phyloP scores from a whole-genome alignment of 1,140 invertebrate genomes.

The Conus betulinus region DNA sequence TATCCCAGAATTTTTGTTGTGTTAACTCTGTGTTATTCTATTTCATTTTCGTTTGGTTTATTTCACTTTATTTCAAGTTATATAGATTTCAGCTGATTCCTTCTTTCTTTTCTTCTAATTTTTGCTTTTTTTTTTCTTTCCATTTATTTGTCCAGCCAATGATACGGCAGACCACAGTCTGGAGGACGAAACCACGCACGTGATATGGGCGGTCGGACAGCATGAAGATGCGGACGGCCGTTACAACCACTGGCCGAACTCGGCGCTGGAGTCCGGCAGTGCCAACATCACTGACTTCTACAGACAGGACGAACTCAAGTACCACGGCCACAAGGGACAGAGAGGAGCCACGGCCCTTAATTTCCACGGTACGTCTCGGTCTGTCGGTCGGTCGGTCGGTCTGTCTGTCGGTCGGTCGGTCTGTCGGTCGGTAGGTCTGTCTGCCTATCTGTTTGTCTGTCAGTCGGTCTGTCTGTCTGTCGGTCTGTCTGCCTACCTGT shows the following conservation, averaged over 20 bases:
- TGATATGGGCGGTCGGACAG: slow-evolving; percentile 95
- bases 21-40: too few relatives aligned
- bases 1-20: too few relatives aligned
- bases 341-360: slow-evolving; percentile 87
- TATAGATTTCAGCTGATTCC: too few relatives aligned
- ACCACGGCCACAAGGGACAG: slow-evolving; percentile 89
- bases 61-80: too few relatives aligned
- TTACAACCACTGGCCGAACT: slow-evolving; percentile 84
- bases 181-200: slow-evolving; percentile 88
- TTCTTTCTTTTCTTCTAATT: too few relatives aligned
- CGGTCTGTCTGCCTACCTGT: background rate
- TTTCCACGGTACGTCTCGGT: slow-evolving; percentile 85
- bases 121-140: too few relatives aligned
- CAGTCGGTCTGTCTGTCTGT: background rate
- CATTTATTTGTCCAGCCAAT: slow-evolving; percentile 76
- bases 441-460: background rate
- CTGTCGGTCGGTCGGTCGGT: background rate
- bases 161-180: slow-evolving; percentile 91
- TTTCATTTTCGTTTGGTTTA: too few relatives aligned
- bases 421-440: too few relatives aligned
- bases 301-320: slow-evolving; percentile 91
- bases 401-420: too few relatives aligned
- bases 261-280: slow-evolving; percentile 81
- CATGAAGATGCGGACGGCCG: slow-evolving; percentile 79
- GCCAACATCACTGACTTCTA: slow-evolving; percentile 79